These are phyloP conservation scores for Spodoptera litura DNA, from an alignment of 1,140 invertebrate species.

Conservation along the genomic window DNA sequence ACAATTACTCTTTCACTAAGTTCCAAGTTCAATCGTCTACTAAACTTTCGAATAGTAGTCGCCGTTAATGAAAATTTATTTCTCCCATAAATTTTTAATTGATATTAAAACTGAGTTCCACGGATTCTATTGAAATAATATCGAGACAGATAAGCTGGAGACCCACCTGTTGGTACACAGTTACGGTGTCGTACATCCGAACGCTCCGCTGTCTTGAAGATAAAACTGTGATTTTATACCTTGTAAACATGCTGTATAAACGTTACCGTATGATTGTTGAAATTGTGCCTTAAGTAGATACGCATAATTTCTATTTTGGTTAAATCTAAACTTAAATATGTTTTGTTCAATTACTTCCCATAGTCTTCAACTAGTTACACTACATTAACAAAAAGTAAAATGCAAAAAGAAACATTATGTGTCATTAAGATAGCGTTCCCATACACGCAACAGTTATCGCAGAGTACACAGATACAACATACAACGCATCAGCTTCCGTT, in stretches of 20 bases:
- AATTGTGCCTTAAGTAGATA: too few species aligned
- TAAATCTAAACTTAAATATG: too few species aligned
- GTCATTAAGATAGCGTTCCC: constrained; percentile 45
- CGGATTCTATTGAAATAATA: background rate
- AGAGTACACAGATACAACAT: constrained; percentile 50
- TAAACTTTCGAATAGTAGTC: constrained; percentile 16
- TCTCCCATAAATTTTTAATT: background rate
- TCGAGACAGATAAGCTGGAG: too few species aligned
- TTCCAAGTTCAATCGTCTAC: constrained; percentile 16
- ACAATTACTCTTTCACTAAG: constrained; percentile 9
- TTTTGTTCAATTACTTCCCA: too few species aligned
- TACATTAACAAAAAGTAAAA: background rate
- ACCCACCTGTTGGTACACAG: background rate
- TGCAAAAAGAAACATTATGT: background rate
- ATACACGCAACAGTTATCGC: constrained; percentile 24
- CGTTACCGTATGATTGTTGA: too few species aligned
- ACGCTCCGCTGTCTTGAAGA: background rate
- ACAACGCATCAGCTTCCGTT: constrained; percentile 64
- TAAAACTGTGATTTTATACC: too few species aligned
- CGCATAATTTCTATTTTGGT: too few species aligned
- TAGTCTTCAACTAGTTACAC: too few species aligned
- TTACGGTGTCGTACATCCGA: background rate
- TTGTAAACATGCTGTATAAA: too few species aligned
- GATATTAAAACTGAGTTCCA: background rate
- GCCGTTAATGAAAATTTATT: background rate